These are phyloP conservation scores for Pterobdella sp. DNA, from an alignment of 2,888 invertebrate genomes.

Conservation along the genomic window DNA sequence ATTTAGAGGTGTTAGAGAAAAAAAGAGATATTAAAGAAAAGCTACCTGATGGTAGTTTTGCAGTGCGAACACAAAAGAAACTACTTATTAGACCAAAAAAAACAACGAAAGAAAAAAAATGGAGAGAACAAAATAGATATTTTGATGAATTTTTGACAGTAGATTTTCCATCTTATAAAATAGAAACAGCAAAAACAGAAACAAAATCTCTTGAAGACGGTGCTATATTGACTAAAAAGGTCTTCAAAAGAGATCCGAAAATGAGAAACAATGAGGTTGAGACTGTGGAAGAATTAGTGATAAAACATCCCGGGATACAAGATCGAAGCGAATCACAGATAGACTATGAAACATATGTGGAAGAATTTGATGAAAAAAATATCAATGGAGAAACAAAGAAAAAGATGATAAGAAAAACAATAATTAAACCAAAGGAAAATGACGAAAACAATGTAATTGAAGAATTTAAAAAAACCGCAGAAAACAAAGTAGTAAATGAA, in stretches of 20 bases:
- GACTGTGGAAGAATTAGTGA: neutral
- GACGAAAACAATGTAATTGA: neutral
- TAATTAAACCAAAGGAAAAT: constrained; percentile 17
- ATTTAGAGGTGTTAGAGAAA: neutral
- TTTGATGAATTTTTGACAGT: constrained; percentile 7
- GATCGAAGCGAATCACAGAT: neutral
- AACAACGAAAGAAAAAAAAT: neutral
- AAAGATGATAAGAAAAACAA: constrained; percentile 12
- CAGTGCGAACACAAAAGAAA: neutral
- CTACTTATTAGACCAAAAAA: neutral
- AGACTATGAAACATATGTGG: neutral
- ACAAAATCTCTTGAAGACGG: neutral
- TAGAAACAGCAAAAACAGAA: neutral
- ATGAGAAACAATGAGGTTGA: neutral
- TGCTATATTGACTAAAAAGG: neutral
- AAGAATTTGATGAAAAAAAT: neutral
- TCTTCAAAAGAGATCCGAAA: neutral
- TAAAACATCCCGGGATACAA: neutral
- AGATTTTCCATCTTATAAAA: neutral
- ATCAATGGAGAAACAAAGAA: neutral
- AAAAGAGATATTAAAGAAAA: constrained; percentile 1
- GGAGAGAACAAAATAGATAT: constrained; percentile 3
- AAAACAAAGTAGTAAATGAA: neutral
- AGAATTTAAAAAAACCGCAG: neutral
- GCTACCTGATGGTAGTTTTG: neutral